Evolutionary conservation across 2,113 vertebrate species (phyloP), one percentile per base, ranked within the genome.

Genomic region (Holacanthus passer): DNA sequence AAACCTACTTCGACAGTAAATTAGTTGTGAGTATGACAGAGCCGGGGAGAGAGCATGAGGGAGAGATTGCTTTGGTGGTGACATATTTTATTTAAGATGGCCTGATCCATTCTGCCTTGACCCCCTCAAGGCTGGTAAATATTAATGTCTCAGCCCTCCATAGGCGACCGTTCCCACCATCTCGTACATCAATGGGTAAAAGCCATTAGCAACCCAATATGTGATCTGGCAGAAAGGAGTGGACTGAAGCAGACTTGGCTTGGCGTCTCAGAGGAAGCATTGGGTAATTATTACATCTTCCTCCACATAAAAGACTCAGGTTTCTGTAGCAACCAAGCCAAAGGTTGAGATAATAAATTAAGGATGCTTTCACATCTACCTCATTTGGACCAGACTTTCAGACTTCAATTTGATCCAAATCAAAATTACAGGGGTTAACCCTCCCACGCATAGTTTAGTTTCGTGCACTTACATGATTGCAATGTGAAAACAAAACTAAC

Each of bases 1-100:
- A 74, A 55, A 83, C 17, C 7, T 39, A 48, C 47, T 35, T 7
- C 3, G n/a, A 48, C 35, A n/a, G 72, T 82, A 84, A 88, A 90
- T 88, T 65, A 19, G 22, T 52, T 17, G 22, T 48, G 39, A 58
- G 3, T 17, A 27, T 47, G 71, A 75, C 64, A 58, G 37, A 39
- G 47, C 31, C 37, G 29, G 27, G 68, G 47, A 74, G 52, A 22
- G 29, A 59, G 20, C 22, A 67, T 0, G 13, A 43, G 31, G 24
- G 58, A 59, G 73, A n/a, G 71, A 73, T 55, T n/a, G 14, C 53
- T 53, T 55, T 59, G 58, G 32, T 43, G 63, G 55, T 55, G 81
- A 76, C 83, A 90, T 91, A 80, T 92, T 93, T 93, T 93, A 93
- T 93, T 89, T 62, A 92, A 88, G 76, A 78, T 73, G 76, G 63